Base-by-base conservation (phyloP, 2,888 invertebrate genomes). In the Acanthoscelides obtectus region DNA sequence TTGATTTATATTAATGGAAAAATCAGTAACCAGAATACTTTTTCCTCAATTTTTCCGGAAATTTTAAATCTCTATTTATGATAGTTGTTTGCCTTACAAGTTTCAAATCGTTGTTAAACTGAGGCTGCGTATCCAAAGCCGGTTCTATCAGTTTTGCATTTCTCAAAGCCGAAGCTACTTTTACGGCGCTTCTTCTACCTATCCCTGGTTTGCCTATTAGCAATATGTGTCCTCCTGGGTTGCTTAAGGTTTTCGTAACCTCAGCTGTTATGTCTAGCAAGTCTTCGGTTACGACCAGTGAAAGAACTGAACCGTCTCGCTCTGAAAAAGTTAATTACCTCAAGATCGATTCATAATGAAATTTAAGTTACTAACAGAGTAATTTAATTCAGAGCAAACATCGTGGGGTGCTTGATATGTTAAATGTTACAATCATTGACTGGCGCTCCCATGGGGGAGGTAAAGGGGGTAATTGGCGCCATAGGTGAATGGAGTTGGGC, bases 31-130 rank as follows among this genome's bases (percentile, higher is more conserved):
- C n/a, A n/a, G n/a, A n/a, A n/a, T n/a, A n/a, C n/a, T n/a, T n/a
- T n/a, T n/a, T n/a, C n/a, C n/a, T n/a, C n/a, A n/a, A n/a, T n/a
- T n/a, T n/a, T n/a, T n/a, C n/a, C n/a, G n/a, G n/a, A n/a, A n/a
- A n/a, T n/a, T n/a, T n/a, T n/a, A n/a, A n/a, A n/a, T n/a, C n/a
- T n/a, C n/a, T n/a, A n/a, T n/a, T n/a, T n/a, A n/a, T n/a, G n/a
- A n/a, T n/a, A n/a, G n/a, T n/a, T n/a, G n/a, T 70, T 70, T 65
- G 45, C 73, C 70, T 74, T 73, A 79, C 79, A 69, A 72, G 87
- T 88, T 95, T 96, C 68, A 97, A 86, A 75, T 94, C 94, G 76
- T 89, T 90, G 80, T 91, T 91, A 85, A 97, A 95, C 73, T 94
- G 86, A 0, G 83, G 80, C 22, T 81, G 77, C 2, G 84, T 78